Conservation (phyloP, 1,140 invertebrate genomes). For the Dreissena polymorpha region DNA sequence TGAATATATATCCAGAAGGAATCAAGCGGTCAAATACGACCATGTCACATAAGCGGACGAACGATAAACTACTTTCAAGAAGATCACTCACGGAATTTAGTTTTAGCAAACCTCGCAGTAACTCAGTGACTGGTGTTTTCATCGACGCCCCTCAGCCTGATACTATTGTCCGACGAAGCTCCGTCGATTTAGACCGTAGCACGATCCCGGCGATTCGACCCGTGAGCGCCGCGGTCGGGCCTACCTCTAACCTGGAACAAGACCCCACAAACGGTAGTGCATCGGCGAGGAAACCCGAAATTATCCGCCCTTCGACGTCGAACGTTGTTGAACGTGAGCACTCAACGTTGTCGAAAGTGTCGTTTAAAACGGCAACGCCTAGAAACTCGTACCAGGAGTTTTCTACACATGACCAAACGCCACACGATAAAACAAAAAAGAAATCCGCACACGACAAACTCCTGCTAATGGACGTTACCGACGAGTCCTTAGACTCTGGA, state of each 20-base stretch:
- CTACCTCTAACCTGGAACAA: neutral
- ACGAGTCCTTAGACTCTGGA: slow-evolving; percentile 32
- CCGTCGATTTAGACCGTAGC: slow-evolving; percentile 45
- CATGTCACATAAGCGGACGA: neutral
- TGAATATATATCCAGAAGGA: slow-evolving; percentile 59
- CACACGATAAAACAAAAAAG: slow-evolving; percentile 46
- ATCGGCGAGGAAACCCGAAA: slow-evolving; percentile 6
- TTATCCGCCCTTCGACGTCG: slow-evolving; percentile 20
- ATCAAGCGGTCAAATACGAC: slow-evolving; percentile 34
- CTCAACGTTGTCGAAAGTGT: neutral
- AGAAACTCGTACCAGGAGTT: slow-evolving; percentile 31
- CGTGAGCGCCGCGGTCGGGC: slow-evolving; percentile 44
- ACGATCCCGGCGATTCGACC: slow-evolving; percentile 47
- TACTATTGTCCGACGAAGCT: slow-evolving; percentile 42
- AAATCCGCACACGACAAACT: slow-evolving; percentile 41
- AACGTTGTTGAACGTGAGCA: slow-evolving; percentile 31
- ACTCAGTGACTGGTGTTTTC: slow-evolving; percentile 72
- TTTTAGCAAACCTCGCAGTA: slow-evolving; percentile 58
- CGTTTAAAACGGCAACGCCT: slow-evolving; percentile 34
- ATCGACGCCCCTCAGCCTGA: slow-evolving; percentile 63
- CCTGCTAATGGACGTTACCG: slow-evolving; percentile 36
- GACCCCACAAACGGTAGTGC: slow-evolving; percentile 15
- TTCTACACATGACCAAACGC: slow-evolving; percentile 47
- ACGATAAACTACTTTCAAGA: slow-evolving; percentile 31
- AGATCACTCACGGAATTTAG: slow-evolving; percentile 47